Conservation (phyloP, 2,888 invertebrate genomes). For the Autographa gamma region DNA sequence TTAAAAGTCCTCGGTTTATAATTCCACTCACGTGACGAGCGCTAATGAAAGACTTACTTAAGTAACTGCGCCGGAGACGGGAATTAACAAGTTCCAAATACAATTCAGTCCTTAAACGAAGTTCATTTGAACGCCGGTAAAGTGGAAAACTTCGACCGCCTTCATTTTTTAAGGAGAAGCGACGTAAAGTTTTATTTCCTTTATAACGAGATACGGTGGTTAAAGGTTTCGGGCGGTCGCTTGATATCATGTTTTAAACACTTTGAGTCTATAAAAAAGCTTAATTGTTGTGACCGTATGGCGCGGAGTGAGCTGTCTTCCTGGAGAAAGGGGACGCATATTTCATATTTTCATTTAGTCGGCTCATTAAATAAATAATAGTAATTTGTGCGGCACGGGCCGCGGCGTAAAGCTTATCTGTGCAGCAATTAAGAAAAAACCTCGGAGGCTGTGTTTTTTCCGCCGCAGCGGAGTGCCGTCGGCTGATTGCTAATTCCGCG, state of each 20-base stretch:
- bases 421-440: slow-evolving; percentile 81
- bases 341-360: slow-evolving; percentile 77
- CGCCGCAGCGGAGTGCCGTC: slow-evolving; percentile 62
- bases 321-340: slow-evolving; percentile 51
- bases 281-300: slow-evolving; percentile 62
- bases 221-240: slow-evolving; percentile 65
- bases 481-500: slow-evolving; percentile 86
- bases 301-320: slow-evolving; percentile 30
- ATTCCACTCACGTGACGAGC: slow-evolving; percentile 84
- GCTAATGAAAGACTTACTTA: slow-evolving; percentile 88
- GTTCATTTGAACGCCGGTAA: slow-evolving; percentile 84
- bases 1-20: slow-evolving; percentile 73
- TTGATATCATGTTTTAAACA: slow-evolving; percentile 58
- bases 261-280: slow-evolving; percentile 57
- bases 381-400: slow-evolving; percentile 76
- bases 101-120: slow-evolving; percentile 85
- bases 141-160: slow-evolving; percentile 83
- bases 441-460: slow-evolving; percentile 73
- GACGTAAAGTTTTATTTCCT: slow-evolving; percentile 79
- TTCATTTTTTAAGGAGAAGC: slow-evolving; percentile 71
- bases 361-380: slow-evolving; percentile 78
- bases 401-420: slow-evolving; percentile 79
- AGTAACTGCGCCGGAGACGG: slow-evolving; percentile 81
- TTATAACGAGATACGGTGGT: slow-evolving; percentile 74
- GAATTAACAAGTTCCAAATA: slow-evolving; percentile 87